Percentiles rank a stretch among this genome's conserved stretches.
Evolutionary conservation across 2,888 invertebrate genomes (phyloP).

Genomic region (Bursaphelenchus okinawaensis): DNA sequence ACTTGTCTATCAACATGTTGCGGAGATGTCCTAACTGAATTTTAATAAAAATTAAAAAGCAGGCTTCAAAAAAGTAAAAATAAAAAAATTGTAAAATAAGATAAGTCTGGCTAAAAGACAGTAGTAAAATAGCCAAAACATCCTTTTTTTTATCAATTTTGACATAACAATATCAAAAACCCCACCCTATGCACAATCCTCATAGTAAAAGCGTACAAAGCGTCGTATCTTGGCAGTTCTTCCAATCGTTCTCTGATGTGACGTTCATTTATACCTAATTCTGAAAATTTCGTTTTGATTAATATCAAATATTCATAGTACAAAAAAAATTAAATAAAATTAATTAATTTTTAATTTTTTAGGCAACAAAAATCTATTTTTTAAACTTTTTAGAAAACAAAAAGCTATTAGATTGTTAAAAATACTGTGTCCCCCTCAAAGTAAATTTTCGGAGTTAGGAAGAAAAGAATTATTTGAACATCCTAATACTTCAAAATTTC

Average conservation of each 20-base stretch:
- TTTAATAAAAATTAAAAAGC: too few relatives aligned
- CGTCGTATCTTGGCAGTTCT: conserved; percentile 51
- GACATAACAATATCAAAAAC: not conserved
- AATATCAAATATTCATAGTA: conserved; percentile 20
- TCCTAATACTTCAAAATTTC: too few relatives aligned
- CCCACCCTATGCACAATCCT: conserved; percentile 43
- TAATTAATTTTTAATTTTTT: too few relatives aligned
- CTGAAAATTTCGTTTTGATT: conserved; percentile 23
- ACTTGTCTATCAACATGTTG: conserved; percentile 41
- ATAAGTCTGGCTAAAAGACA: not conserved
- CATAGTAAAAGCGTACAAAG: conserved; percentile 53
- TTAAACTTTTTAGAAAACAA: too few relatives aligned
- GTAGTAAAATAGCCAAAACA: too few relatives aligned
- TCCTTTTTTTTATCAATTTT: too few relatives aligned
- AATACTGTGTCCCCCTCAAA: too few relatives aligned
- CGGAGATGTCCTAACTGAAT: conserved; percentile 39
- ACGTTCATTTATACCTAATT: conserved; percentile 26
- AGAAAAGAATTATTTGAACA: not conserved
- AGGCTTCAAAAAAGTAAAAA: not conserved
- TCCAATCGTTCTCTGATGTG: conserved; percentile 38
- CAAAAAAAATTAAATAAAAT: too few relatives aligned
- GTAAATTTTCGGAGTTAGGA: conserved; percentile 2
- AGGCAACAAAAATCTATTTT: conserved; percentile 14
- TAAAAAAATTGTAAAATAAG: not conserved
- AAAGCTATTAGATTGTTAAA: too few relatives aligned